A percentile compares a stretch with the other conserved stretches of the same genome.
These are phyloP conservation scores for Zingel zingel DNA, from an alignment of 2,113 vertebrate genomes.

Conservation along the genomic window DNA sequence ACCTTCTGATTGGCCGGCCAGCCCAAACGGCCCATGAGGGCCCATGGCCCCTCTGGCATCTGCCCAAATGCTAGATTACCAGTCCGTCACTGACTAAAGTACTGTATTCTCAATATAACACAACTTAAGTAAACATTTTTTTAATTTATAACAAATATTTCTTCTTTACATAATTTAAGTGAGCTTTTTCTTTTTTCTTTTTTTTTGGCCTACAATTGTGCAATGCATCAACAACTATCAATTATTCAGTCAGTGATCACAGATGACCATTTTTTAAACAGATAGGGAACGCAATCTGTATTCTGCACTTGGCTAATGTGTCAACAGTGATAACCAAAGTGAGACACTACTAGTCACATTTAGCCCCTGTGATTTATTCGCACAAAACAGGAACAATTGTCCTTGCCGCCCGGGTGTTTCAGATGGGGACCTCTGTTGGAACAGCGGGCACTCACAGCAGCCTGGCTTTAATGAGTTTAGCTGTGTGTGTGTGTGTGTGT, in stretches of 20 bases:
- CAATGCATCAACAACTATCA: neutral
- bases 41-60: too few relatives aligned
- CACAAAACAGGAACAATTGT: slow-evolving; percentile 71
- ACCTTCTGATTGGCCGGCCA: too few relatives aligned
- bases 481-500: neutral
- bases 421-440: slow-evolving; percentile 58
- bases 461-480: slow-evolving; percentile 59
- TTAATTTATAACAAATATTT: too few relatives aligned
- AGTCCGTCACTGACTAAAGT: too few relatives aligned
- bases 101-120: too few relatives aligned
- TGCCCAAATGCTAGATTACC: too few relatives aligned
- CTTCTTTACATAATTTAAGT: neutral
- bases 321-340: slow-evolving; percentile 71
- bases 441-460: slow-evolving; percentile 43
- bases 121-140: neutral
- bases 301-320: slow-evolving; percentile 56
- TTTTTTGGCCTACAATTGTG: neutral
- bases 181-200: too few relatives aligned
- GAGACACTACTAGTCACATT: slow-evolving; percentile 60
- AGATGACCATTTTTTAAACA: slow-evolving; percentile 25
- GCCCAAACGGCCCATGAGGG: too few relatives aligned
- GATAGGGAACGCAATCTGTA: slow-evolving; percentile 43
- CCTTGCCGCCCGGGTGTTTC: slow-evolving; percentile 63
- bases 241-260: slow-evolving; percentile 31
- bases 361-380: slow-evolving; percentile 74